Evolutionary conservation across 2,888 invertebrate genomes (phyloP).

Genomic region (Campoplex capitator): DNA sequence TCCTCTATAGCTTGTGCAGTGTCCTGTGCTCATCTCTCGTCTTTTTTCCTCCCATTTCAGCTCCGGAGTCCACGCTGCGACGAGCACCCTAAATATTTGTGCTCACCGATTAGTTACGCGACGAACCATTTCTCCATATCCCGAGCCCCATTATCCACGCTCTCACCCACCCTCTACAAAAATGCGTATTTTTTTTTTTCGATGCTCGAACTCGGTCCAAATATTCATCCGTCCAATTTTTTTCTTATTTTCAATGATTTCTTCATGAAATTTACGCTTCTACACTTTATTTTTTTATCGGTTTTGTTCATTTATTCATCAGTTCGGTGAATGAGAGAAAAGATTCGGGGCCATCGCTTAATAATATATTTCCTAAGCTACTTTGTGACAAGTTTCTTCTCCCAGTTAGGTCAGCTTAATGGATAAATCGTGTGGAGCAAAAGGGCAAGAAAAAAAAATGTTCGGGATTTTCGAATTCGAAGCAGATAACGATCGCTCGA

Average conservation of each 20-base stretch:
- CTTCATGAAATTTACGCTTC: not conserved
- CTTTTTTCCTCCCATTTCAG: conserved; percentile 32
- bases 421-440: not conserved
- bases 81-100: conserved; percentile 76
- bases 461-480: not conserved
- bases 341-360: not conserved
- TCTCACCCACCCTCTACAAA: conserved; percentile 24
- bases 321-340: not conserved
- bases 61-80: conserved; percentile 60
- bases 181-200: conserved; percentile 15
- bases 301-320: not conserved
- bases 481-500: conserved; percentile 33
- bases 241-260: not conserved
- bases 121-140: conserved; percentile 52
- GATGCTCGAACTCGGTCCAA: not conserved
- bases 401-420: not conserved
- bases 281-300: too few relatives aligned
- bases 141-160: conserved; percentile 54
- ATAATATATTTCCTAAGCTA: not conserved
- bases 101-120: conserved; percentile 76
- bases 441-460: not conserved
- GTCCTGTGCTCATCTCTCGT: conserved; percentile 32
- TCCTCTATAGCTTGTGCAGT: not conserved
- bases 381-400: not conserved
- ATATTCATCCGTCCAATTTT: conserved; percentile 12